Evolutionary conservation across 2,113 vertebrate genomes (phyloP).

Genomic region (Numenius arquata): DNA sequence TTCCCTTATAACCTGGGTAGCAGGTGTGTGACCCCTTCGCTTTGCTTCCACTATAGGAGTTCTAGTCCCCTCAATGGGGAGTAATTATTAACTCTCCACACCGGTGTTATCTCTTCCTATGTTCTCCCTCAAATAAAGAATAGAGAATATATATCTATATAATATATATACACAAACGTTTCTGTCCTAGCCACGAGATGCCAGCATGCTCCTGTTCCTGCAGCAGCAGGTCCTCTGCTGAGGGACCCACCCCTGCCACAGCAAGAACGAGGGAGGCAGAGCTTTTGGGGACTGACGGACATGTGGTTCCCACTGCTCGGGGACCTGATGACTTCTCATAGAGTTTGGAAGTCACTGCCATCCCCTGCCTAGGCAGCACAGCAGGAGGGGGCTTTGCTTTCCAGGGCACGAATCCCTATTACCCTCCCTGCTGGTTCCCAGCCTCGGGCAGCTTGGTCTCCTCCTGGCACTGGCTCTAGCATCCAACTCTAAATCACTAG

Average conservation of each 20-base stretch:
- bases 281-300: neutral
- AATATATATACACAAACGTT: neutral
- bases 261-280: neutral
- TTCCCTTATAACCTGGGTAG: conserved; percentile 6
- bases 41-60: conserved; percentile 20
- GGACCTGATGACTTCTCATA: neutral
- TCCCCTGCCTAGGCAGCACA: neutral
- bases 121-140: conserved; percentile 50
- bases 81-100: conserved; percentile 55
- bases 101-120: conserved; percentile 17
- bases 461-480: neutral
- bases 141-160: neutral
- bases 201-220: neutral
- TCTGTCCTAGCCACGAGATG: neutral
- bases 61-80: conserved; percentile 37
- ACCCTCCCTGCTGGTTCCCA: neutral
- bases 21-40: neutral
- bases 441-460: neutral
- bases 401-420: neutral
- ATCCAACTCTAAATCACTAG: neutral
- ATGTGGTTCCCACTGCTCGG: neutral
- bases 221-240: neutral
- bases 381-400: neutral
- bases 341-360: neutral
- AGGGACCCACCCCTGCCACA: neutral